These are phyloP conservation scores for Brachionus rotundiformis DNA, from an alignment of 1,140 invertebrate genomes.

Conservation along the genomic window DNA sequence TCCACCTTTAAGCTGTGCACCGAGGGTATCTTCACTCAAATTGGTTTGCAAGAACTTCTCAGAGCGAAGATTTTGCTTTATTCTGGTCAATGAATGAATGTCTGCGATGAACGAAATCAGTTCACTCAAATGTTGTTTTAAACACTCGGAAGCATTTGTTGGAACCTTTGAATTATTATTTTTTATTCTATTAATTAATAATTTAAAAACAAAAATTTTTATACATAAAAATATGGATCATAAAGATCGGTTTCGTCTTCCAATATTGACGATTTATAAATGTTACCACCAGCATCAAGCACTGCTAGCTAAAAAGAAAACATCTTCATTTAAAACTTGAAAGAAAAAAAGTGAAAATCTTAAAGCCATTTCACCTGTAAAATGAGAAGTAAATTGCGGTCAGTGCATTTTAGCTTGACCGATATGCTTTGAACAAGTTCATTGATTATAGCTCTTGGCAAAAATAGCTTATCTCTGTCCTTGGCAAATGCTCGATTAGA, in stretches of 20 bases:
- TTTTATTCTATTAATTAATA: no score
- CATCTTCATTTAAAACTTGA: no score
- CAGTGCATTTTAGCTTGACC: conserved; percentile 88
- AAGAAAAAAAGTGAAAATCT: background rate
- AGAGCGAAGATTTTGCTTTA: conserved; percentile 73
- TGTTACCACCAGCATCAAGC: conserved; percentile 76
- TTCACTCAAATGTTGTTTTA: conserved; percentile 86
- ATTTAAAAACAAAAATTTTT: no score
- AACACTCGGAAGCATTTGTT: conserved; percentile 86
- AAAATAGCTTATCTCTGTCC: conserved; percentile 87
- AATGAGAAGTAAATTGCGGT: conserved; percentile 87
- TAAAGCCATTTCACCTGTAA: conserved; percentile 72
- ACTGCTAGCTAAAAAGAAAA: conserved; percentile 63
- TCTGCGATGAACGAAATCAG: conserved; percentile 92
- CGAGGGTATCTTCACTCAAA: conserved; percentile 79
- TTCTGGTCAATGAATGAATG: conserved; percentile 90
- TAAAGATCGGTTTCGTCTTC: conserved; percentile 44
- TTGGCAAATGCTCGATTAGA: conserved; percentile 80
- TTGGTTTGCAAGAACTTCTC: conserved; percentile 48
- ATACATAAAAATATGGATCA: conserved; percentile 51
- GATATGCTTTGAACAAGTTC: conserved; percentile 92
- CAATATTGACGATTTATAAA: conserved; percentile 58
- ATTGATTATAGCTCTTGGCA: conserved; percentile 84
- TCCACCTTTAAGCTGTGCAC: conserved; percentile 89
- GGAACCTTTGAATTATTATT: conserved; percentile 65